phyloP scores from a whole-genome alignment of 2,888 invertebrate species.

The Allolobophora icterica region DNA sequence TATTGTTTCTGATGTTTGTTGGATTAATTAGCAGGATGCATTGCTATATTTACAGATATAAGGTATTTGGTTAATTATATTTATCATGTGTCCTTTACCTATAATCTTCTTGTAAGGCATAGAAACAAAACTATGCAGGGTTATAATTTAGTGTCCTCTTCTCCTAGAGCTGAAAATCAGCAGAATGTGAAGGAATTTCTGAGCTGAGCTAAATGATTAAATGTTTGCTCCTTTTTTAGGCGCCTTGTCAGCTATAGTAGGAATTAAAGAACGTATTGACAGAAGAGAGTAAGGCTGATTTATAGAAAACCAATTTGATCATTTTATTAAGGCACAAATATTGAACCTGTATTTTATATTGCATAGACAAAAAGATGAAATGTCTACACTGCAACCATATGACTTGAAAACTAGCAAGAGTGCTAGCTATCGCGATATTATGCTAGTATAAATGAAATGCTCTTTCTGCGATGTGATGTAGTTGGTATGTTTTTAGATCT shows the following conservation, averaged over 20 bases:
- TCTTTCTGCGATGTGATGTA: not conserved
- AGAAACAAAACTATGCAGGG: too few relatives aligned
- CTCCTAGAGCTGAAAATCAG: not conserved
- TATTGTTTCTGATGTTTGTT: not conserved
- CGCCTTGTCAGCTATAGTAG: not conserved
- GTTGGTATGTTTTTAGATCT: constrained; percentile 28
- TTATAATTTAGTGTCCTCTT: not conserved
- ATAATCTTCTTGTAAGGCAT: too few relatives aligned
- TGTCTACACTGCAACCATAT: not conserved
- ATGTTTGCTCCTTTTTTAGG: not conserved
- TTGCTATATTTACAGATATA: not conserved
- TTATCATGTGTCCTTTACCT: too few relatives aligned
- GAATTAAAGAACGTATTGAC: not conserved
- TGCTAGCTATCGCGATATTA: not conserved
- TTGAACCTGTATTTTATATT: not conserved
- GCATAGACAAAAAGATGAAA: not conserved
- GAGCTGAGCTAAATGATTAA: not conserved
- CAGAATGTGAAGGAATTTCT: not conserved
- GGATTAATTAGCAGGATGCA: not conserved
- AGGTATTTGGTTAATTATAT: not conserved
- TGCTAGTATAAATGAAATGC: too few relatives aligned
- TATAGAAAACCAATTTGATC: not conserved
- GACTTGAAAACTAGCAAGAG: not conserved
- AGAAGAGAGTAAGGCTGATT: not conserved
- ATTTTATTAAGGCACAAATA: not conserved